Base-by-base conservation (phyloP, 1,140 invertebrate genomes). In the Eriocheir sinensis region DNA sequence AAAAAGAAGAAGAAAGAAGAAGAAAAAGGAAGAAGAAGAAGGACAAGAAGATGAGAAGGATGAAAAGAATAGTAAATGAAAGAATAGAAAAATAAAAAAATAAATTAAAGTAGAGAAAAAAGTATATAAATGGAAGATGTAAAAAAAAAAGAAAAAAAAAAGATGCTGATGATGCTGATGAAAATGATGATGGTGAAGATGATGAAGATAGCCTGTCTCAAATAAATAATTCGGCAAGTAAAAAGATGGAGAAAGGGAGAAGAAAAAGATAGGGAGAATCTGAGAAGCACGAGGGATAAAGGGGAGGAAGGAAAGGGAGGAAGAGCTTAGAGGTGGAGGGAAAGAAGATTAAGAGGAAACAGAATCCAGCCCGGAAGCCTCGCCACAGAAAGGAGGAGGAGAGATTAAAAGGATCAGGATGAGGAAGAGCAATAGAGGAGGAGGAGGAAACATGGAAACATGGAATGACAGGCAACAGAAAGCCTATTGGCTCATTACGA, bases 301-400 rank as follows among this genome's bases (percentile, higher is more conserved):
- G n/a, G n/a, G n/a, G n/a, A n/a, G n/a, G n/a, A 72, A 36, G 34
- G 36, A 90, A 60, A 72, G 2, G 44, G 36, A 34, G 44, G 27
- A 53, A 53, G 53, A 90, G 17, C 36, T 86, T 40, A 86, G 32
- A n/a, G 30, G 83, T 34, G 6, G 9, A 40, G 83, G 40, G 17
- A 41, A 86, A 32, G 34, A 34, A 41, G 83, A 30, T 86, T 86
- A 86, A 2, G 12, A 40, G 17, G 27, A 88, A 38, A 88, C 2
- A 21, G 27, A 30, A 36, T 15, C 34, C 2, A 40, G n/a, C n/a
- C 85, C 9, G 38, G 41, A 88, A 40, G 30, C 85, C 27, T 32
- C 6, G n/a, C 44, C 27, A 27, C 40, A 89, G 48, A 34, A 21
- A 27, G 88, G 30, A 89, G 89, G n/a, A 85, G 81, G 86, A 89